Evolutionary conservation across 2,888 invertebrate species (phyloP), one percentile per base, ranked within the genome.

Genomic region (Ichneumon xanthorius): DNA sequence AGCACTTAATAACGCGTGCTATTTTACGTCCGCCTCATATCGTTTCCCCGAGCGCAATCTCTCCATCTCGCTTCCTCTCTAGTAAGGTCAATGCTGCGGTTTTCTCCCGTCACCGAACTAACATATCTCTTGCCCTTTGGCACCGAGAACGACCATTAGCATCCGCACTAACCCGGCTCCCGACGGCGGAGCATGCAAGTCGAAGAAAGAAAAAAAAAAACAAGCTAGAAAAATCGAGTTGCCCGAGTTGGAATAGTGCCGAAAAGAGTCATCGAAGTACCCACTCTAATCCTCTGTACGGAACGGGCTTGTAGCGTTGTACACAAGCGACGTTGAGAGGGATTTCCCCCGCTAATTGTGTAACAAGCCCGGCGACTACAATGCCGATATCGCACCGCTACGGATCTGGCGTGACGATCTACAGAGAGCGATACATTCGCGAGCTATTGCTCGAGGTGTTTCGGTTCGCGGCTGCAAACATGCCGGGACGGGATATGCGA

Each of bases 211-310:
- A 14, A 48, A 48, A 48, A 48, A 16, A 16, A 4, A 16, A 40
- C 9, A 11, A 4, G 40, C 40, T 11, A 73, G 70, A 40, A 67
- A 40, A 40, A 63, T 22, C 48, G 55, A 48, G 30, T 67, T 68
- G 85, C n/a, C 80, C 80, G 76, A 85, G 67, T 85, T 85, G 85
- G 82, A 85, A 77, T 14, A 33, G 16, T 80, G 85, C 85, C 85
- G 85, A 82, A 53, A 67, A 72, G 11, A 22, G n/a, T 40, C 40
- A 40, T 14, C 14, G 30, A 6, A 16, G 40, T 6, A 30, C 9
- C 16, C 16, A 33, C 30, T 16, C 30, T 16, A 33, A 63, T 33
- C 63, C 33, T n/a, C 63, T 22, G 7, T 22, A 19, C 53, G 19
- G 7, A 6, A 26, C 55, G 55, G 6, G 6, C n/a, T 14, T 72